Percentiles rank a stretch among this genome's conserved stretches.
These are phyloP conservation scores for Halocynthia roretzi DNA, from an alignment of 23 tunicate species.

Conservation along the genomic window DNA sequence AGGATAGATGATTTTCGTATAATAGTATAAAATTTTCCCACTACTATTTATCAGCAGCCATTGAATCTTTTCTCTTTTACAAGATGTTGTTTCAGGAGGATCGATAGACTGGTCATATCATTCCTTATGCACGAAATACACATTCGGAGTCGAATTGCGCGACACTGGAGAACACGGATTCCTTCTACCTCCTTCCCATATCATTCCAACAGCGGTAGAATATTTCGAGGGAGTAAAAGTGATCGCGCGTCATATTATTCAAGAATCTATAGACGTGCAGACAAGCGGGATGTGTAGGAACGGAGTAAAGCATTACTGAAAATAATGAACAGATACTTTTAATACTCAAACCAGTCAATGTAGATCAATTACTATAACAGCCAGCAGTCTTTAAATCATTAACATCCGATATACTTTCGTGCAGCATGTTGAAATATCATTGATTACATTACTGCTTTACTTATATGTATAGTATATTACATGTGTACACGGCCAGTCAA, in stretches of 20 bases:
- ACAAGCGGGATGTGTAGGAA: conserved; percentile 5
- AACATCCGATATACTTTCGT: too few relatives aligned
- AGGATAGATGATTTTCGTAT: neutral
- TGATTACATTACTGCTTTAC: too few relatives aligned
- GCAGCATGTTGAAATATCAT: too few relatives aligned
- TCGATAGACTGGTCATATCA: conserved; percentile 64
- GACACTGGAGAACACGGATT: conserved; percentile 70
- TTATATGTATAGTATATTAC: too few relatives aligned
- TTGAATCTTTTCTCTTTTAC: neutral
- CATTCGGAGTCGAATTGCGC: conserved; percentile 71
- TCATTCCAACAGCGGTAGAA: conserved; percentile 71
- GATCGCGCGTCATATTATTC: conserved; percentile 33
- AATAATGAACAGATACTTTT: too few relatives aligned
- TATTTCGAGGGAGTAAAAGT: conserved; percentile 59
- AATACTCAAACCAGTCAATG: too few relatives aligned
- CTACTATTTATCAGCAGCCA: neutral
- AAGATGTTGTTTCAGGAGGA: conserved; percentile 58
- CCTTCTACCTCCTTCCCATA: conserved; percentile 37
- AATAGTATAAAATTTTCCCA: neutral
- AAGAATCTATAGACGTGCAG: neutral
- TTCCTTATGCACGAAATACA: conserved; percentile 53
- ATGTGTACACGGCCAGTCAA: too few relatives aligned
- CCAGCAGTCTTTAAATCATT: too few relatives aligned
- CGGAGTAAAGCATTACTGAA: neutral
- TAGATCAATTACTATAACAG: too few relatives aligned